Evolutionary conservation across 2,888 invertebrate species (phyloP).

Genomic region (Epiblema foenella): DNA sequence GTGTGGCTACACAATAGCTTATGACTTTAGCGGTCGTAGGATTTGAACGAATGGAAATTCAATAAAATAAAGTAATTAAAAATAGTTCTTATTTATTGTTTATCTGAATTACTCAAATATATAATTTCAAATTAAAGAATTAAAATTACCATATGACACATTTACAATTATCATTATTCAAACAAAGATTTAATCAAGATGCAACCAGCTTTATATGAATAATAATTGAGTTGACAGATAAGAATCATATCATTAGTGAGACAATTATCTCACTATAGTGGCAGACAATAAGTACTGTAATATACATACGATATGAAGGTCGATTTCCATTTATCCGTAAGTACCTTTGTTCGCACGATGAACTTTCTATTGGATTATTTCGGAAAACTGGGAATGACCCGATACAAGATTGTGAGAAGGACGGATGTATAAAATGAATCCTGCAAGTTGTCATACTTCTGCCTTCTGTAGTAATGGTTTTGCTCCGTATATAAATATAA

Average conservation of each 20-base stretch:
- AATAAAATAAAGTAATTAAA: constrained; percentile 18
- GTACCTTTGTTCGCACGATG: not conserved
- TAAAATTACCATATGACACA: constrained; percentile 22
- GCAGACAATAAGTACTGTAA: not conserved
- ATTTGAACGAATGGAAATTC: not conserved
- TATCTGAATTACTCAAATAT: constrained; percentile 4
- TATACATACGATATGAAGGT: not conserved
- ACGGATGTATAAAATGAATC: not conserved
- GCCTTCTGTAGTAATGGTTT: too few relatives aligned
- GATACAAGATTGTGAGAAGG: not conserved
- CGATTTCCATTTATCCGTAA: not conserved
- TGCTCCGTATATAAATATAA: too few relatives aligned
- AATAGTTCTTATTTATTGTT: constrained; percentile 28
- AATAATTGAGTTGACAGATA: constrained; percentile 7
- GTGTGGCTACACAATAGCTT: too few relatives aligned
- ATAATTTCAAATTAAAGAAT: constrained; percentile 17
- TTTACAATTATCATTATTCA: constrained; percentile 18
- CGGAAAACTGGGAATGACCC: too few relatives aligned
- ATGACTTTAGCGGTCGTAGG: not conserved
- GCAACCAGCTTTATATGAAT: not conserved
- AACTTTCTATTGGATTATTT: not conserved
- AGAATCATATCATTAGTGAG: constrained; percentile 3
- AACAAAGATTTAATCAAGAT: constrained; percentile 9
- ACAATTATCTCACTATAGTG: not conserved
- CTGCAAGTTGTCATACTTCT: too few relatives aligned